Evolutionary conservation across 2,797 vertebrate species (phyloP), one percentile per base, ranked within the genome.

Genomic region (Gadopsis marmoratus): DNA sequence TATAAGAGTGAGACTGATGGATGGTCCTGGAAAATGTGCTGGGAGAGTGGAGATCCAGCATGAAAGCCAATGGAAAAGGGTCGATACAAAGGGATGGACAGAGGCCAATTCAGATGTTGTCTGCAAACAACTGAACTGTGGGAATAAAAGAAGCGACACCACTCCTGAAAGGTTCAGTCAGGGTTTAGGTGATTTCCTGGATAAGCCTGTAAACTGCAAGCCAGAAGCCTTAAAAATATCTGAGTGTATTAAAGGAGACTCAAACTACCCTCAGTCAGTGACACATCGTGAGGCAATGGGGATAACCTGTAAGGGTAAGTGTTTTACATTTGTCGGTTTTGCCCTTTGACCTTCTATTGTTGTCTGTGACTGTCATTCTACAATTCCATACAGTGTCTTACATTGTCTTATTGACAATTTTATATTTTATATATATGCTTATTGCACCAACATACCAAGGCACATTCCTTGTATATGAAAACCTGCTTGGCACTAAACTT

Each of bases 271-370:
- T n/a, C n/a, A n/a, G n/a, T n/a, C n/a, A n/a, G n/a, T n/a, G n/a
- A n/a, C n/a, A n/a, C n/a, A n/a, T n/a, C n/a, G n/a, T n/a, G n/a
- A n/a, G 0, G 4, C 48, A 2, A 10, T 66, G 1, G 53, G 4
- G 10, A 74, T 92, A 12, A 84, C 7, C 56, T 93, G 92, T 45
- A 3, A 78, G 0, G 4, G 92, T 93, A 54, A 85, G 87, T 56
- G 4, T n/a, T 14, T 39, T 59, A 11, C 2, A 2, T 53, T 50
- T 45, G 1, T 58, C 3, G 58, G 8, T 55, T 21, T 21, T 19
- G 6, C 1, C 10, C 1, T 70, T 39, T 21, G 19, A 43, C n/a
- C 2, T 66, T 58, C 47, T 54, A 0, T 26, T 68, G 2, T 41
- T 43, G 7, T 78, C 5, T 1, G 7, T 63, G n/a, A 58, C 16